Conservation (phyloP, 2,797 vertebrate genomes). For the Hippocampus kuda region DNA sequence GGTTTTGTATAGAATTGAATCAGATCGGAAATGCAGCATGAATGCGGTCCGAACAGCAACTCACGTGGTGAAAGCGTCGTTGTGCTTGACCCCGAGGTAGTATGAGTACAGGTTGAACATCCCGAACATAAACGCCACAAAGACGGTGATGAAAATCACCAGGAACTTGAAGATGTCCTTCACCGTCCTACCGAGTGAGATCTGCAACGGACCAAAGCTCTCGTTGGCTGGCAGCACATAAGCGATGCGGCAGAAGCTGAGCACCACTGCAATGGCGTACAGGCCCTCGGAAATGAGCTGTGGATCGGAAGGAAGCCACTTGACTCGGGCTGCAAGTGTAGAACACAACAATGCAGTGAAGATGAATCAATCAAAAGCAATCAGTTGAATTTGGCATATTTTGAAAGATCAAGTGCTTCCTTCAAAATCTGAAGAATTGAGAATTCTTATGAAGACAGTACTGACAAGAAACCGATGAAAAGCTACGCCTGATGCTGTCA, state of each 20-base stretch:
- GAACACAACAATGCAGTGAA: background rate
- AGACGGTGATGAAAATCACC: constrained; percentile 97
- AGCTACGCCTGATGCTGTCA: background rate
- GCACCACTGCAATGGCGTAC: constrained; percentile 87
- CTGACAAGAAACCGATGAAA: background rate
- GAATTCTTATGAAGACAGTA: too few species aligned
- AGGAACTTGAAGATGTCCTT: constrained; percentile 99
- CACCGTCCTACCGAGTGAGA: constrained; percentile 88
- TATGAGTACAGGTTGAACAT: constrained; percentile 98
- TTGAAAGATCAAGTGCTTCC: too few species aligned
- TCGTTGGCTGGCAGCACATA: constrained; percentile 96
- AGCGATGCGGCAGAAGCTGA: constrained; percentile 93
- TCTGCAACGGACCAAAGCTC: constrained; percentile 94
- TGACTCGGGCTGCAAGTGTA: constrained; percentile 75
- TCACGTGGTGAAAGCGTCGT: constrained; percentile 93
- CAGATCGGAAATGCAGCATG: background rate
- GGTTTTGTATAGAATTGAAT: background rate
- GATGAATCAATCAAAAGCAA: too few species aligned
- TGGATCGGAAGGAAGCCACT: constrained; percentile 91
- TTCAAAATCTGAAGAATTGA: too few species aligned
- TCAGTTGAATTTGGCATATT: too few species aligned
- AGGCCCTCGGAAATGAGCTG: constrained; percentile 96
- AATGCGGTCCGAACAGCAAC: constrained; percentile 40
- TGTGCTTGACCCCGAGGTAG: constrained; percentile 89
- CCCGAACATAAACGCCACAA: constrained; percentile 97